These are phyloP conservation scores for Pseudochirops corinnae DNA, from an alignment of 2,797 vertebrate genomes.

Conservation along the genomic window DNA sequence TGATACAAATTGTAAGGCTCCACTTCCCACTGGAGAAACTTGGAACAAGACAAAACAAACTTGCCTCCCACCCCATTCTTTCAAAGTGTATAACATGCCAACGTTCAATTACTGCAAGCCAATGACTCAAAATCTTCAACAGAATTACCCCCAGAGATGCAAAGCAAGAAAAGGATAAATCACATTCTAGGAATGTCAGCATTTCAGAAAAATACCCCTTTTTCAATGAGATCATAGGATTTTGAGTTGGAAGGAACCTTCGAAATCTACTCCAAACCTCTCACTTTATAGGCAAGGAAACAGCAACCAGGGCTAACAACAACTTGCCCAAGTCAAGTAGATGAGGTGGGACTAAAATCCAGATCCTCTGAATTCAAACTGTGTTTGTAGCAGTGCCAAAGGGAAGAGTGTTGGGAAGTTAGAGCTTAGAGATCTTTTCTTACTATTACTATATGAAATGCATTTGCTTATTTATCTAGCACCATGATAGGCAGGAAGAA, in stretches of 20 bases:
- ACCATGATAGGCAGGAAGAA: not conserved
- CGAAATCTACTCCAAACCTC: not conserved
- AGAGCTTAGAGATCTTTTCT: not conserved
- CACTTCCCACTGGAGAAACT: constrained; percentile 56
- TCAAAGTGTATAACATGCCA: constrained; percentile 71
- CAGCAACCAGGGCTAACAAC: not conserved
- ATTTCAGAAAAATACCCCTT: constrained; percentile 15
- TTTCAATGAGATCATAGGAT: not conserved
- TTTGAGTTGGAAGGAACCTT: not conserved
- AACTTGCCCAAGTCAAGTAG: not conserved
- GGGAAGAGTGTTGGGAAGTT: not conserved
- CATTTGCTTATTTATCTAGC: not conserved
- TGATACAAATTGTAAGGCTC: constrained; percentile 36
- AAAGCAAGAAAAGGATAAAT: not conserved
- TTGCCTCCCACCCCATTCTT: constrained; percentile 67
- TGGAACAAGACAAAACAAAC: constrained; percentile 40
- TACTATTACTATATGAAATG: not conserved
- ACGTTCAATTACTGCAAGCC: constrained; percentile 53
- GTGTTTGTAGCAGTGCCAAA: not conserved
- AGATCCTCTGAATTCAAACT: not conserved
- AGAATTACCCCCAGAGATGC: constrained; percentile 23
- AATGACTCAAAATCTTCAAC: constrained; percentile 65
- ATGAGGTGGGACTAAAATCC: not conserved
- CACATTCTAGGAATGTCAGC: not conserved
- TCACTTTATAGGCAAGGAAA: not conserved